Evolutionary conservation across 2,113 vertebrate genomes (phyloP).

Genomic region (Rissa tridactyla): DNA sequence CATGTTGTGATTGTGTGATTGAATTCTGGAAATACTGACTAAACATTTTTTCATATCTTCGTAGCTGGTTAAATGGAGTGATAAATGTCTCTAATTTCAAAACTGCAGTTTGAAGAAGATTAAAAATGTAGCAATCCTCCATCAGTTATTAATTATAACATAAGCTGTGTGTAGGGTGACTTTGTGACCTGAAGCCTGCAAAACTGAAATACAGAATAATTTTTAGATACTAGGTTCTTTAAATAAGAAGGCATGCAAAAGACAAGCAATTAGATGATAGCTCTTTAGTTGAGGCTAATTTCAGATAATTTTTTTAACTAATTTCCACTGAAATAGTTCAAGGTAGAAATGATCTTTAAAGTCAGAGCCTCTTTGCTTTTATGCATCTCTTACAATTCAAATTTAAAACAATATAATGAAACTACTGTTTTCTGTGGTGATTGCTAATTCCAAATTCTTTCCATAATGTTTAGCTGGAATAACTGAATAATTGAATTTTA

Average conservation of each 20-base stretch:
- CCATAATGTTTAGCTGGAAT: background rate
- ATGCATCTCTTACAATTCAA: background rate
- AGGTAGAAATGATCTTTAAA: background rate
- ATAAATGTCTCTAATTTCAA: slow-evolving; percentile 30
- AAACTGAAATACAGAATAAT: background rate
- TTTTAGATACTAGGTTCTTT: background rate
- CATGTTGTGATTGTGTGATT: background rate
- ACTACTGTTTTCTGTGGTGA: background rate
- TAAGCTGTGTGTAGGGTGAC: background rate
- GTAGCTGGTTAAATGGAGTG: slow-evolving; percentile 2
- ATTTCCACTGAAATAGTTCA: background rate
- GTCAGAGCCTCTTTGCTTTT: background rate
- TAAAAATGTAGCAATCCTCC: background rate
- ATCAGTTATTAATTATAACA: background rate
- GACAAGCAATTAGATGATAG: background rate
- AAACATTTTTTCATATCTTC: slow-evolving; percentile 1
- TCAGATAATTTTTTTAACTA: background rate
- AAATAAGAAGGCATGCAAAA: background rate
- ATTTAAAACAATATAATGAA: background rate
- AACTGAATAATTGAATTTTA: background rate
- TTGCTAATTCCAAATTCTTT: background rate
- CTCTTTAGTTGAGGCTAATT: background rate
- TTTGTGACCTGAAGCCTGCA: background rate
- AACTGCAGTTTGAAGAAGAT: slow-evolving; percentile 22
- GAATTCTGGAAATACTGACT: slow-evolving; percentile 14